Evolutionary conservation across 2,113 vertebrate genomes (phyloP).

Genomic region (Struthio camelus): DNA sequence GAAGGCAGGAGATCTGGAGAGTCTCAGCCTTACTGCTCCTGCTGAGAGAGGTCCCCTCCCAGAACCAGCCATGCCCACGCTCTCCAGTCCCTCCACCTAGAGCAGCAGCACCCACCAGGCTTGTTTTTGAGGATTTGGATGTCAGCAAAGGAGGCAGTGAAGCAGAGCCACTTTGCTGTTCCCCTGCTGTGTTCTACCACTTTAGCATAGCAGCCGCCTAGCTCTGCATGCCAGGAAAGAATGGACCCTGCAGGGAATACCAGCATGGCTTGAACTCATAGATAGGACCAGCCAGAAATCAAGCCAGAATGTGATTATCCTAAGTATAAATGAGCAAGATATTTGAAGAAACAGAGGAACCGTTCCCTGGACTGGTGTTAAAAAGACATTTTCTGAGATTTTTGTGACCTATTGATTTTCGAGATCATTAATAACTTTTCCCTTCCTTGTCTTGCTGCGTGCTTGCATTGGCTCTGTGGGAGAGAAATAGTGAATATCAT

Average conservation of each 20-base stretch:
- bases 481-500: not conserved
- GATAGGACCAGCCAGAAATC: not conserved
- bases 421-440: not conserved
- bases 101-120: not conserved
- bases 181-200: not conserved
- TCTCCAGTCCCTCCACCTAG: not conserved
- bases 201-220: accelerated
- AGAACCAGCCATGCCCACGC: too few species aligned
- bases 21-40: not conserved
- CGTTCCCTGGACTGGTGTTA: too few species aligned
- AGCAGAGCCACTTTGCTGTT: not conserved
- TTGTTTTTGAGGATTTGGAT: not conserved
- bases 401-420: not conserved
- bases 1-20: not conserved
- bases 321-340: not conserved
- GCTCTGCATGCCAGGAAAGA: not conserved
- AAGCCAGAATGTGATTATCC: not conserved
- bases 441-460: not conserved
- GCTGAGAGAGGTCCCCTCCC: too few species aligned
- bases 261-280: not conserved
- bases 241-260: not conserved
- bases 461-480: not conserved
- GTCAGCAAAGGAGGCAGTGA: accelerated
- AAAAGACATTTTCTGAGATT: not conserved
- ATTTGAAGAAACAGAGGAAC: not conserved